A percentile compares a stretch with the other conserved stretches of the same genome.
Conservation (phyloP, 2,888 invertebrate genomes). For the Drosophila testacea region DNA sequence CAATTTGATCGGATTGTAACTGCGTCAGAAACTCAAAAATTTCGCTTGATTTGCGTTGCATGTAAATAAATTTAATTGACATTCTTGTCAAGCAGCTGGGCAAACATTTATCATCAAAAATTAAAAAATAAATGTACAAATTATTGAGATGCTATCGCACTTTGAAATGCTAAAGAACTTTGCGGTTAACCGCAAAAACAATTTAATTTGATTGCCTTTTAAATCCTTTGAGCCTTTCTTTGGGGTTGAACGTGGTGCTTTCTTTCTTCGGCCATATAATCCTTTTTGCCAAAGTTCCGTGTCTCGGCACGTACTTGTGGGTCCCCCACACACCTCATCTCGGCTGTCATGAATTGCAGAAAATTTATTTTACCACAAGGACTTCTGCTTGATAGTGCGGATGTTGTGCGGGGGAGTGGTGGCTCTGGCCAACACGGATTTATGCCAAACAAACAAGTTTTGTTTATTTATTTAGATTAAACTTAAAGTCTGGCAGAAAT, state of each 20-base stretch:
- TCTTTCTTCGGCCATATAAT: constrained; percentile 48
- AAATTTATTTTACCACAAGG: constrained; percentile 79
- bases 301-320: constrained; percentile 70
- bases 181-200: constrained; percentile 68
- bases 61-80: constrained; percentile 72
- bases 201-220: constrained; percentile 78
- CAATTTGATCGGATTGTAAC: constrained; percentile 33
- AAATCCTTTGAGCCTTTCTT: constrained; percentile 57
- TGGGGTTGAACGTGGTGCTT: neutral
- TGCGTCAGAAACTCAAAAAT: constrained; percentile 41
- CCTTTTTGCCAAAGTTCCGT: constrained; percentile 63
- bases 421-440: constrained; percentile 54
- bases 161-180: constrained; percentile 38
- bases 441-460: constrained; percentile 53
- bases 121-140: constrained; percentile 33
- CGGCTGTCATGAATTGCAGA: constrained; percentile 67
- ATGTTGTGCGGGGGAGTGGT: neutral
- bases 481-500: constrained; percentile 60
- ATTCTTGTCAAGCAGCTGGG: constrained; percentile 61
- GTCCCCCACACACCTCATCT: constrained; percentile 28
- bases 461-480: constrained; percentile 64
- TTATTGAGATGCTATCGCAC: constrained; percentile 30
- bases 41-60: constrained; percentile 60
- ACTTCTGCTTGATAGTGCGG: constrained; percentile 47
- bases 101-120: constrained; percentile 56